phyloP scores from a whole-genome alignment of 2,113 vertebrate species.

The Myotis lucifugus region DNA sequence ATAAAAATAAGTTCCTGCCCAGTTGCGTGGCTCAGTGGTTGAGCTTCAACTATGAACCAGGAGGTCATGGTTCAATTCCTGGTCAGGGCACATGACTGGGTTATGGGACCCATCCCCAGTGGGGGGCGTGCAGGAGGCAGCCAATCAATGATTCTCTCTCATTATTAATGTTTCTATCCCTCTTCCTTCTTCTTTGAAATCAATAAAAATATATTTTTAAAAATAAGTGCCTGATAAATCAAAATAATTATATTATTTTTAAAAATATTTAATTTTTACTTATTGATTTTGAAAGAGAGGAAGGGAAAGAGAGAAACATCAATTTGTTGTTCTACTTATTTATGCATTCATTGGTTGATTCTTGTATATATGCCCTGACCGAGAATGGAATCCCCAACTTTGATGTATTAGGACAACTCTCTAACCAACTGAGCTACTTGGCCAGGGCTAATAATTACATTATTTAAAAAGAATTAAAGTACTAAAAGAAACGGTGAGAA shows the following conservation, averaged over 20 bases:
- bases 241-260: not conserved
- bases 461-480: constrained; percentile 4
- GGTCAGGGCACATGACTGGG: too few relatives aligned
- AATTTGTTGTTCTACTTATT: not conserved
- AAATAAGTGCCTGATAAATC: constrained; percentile 11
- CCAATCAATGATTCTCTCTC: too few relatives aligned
- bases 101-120: too few relatives aligned
- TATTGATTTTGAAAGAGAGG: not conserved
- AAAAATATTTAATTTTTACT: not conserved
- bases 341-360: not conserved
- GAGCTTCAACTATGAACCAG: too few relatives aligned
- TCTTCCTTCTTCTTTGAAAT: too few relatives aligned
- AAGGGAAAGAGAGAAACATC: not conserved
- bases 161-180: too few relatives aligned
- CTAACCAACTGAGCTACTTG: not conserved
- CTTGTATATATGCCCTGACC: not conserved
- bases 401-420: not conserved
- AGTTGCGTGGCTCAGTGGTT: too few relatives aligned
- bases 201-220: not conserved
- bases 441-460: not conserved
- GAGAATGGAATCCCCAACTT: not conserved
- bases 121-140: too few relatives aligned
- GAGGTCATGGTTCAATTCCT: too few relatives aligned
- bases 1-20: constrained; percentile 21
- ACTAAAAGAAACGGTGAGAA: not conserved